Conservation (phyloP, 2,797 vertebrate genomes). For the Sebastes elongatus region DNA sequence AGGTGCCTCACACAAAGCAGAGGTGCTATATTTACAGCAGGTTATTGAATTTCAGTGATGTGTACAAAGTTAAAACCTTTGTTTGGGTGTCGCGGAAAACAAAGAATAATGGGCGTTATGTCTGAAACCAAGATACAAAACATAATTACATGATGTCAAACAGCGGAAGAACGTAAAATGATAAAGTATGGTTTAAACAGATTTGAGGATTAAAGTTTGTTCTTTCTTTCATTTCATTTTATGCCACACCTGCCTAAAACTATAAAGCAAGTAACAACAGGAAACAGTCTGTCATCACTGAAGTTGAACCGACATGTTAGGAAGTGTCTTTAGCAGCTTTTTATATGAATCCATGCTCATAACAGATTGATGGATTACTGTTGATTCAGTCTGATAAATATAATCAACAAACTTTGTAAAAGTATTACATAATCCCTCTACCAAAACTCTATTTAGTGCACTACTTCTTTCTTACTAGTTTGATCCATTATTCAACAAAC, state of each 20-base stretch:
- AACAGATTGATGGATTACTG: neutral
- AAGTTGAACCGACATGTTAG: neutral
- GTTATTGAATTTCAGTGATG: conserved; percentile 13
- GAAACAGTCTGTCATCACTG: neutral
- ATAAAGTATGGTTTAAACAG: neutral
- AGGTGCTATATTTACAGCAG: neutral
- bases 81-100: neutral
- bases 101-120: conserved; percentile 6
- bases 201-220: neutral
- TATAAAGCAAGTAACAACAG: conserved; percentile 16
- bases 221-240: neutral
- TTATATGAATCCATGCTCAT: neutral
- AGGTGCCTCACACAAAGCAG: neutral
- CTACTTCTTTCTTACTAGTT: neutral
- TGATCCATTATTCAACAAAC: conserved; percentile 11
- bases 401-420: neutral
- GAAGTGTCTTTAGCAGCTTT: neutral
- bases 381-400: neutral
- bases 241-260: conserved; percentile 22
- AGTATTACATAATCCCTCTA: neutral
- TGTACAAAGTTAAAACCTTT: conserved; percentile 12
- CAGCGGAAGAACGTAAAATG: neutral
- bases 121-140: conserved; percentile 5
- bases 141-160: neutral
- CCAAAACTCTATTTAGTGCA: neutral